Conservation (phyloP, 2,888 invertebrate species). For the Marronus borbonicus region DNA sequence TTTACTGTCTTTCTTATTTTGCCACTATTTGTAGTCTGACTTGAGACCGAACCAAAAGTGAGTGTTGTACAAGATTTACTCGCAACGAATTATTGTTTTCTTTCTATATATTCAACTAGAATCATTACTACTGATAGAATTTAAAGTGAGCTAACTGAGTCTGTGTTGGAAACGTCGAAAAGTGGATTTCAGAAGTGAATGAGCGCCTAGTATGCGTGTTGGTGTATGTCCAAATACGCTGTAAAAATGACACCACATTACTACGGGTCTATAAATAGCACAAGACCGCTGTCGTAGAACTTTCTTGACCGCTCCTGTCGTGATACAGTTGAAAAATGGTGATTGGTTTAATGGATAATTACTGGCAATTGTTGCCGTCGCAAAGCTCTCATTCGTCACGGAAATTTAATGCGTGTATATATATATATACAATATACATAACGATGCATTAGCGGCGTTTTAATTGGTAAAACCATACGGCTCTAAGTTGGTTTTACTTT, state of each 20-base stretch:
- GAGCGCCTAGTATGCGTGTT: background rate
- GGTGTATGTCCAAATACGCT: background rate
- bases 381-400: conserved; percentile 16
- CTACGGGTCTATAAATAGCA: conserved; percentile 19
- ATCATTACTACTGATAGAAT: too few species aligned
- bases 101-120: too few species aligned
- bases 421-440: background rate
- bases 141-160: background rate
- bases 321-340: conserved; percentile 24
- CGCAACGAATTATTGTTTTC: too few species aligned
- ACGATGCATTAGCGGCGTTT: conserved; percentile 3
- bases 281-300: conserved; percentile 7
- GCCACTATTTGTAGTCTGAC: too few species aligned
- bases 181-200: background rate
- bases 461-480: background rate
- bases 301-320: conserved; percentile 27
- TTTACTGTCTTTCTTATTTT: too few species aligned
- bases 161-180: background rate
- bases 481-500: background rate
- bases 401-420: conserved; percentile 15
- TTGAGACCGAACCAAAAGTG: too few species aligned
- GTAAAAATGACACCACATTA: conserved; percentile 31
- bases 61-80: too few species aligned
- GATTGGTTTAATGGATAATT: conserved; percentile 38
- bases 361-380: conserved; percentile 25